Conservation (phyloP, 2,888 invertebrate genomes). For the Nomada ferruginata region DNA sequence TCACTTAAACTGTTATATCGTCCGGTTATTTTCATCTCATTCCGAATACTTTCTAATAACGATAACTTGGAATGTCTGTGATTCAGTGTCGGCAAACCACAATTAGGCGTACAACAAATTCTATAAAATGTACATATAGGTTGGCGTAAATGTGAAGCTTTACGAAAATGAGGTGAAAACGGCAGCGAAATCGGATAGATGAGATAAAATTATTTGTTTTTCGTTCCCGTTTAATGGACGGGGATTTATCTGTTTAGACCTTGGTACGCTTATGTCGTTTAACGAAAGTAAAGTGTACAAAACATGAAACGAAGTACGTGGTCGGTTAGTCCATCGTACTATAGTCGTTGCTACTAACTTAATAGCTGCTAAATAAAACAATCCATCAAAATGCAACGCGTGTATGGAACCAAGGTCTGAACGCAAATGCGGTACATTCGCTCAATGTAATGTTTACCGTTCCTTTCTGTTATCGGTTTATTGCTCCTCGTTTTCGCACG, state of each 20-base stretch:
- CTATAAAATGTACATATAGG: conserved; percentile 50
- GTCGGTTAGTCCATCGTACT: conserved; percentile 1
- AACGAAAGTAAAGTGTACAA: conserved; percentile 21
- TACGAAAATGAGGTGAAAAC: conserved; percentile 1
- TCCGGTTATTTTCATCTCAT: conserved; percentile 23
- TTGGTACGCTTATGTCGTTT: not conserved
- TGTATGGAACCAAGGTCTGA: conserved; percentile 32
- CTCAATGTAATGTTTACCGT: not conserved
- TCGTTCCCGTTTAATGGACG: not conserved
- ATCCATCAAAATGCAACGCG: not conserved
- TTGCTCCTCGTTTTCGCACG: not conserved
- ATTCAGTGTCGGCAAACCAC: conserved; percentile 36
- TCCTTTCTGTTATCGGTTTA: not conserved
- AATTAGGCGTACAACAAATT: conserved; percentile 24
- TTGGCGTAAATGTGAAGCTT: conserved; percentile 27
- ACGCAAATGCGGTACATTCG: not conserved
- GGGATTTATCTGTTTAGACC: conserved; percentile 16
- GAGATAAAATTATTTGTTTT: conserved; percentile 8
- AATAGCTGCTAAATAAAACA: conserved; percentile 10
- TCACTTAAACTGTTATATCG: not conserved
- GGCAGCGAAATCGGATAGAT: not conserved
- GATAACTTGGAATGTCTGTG: conserved; percentile 53
- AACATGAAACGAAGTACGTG: conserved; percentile 11
- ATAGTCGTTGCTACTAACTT: not conserved
- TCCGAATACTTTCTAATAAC: conserved; percentile 27